phyloP scores from a whole-genome alignment of 1,140 invertebrate species.

The Eumeta japonica region DNA sequence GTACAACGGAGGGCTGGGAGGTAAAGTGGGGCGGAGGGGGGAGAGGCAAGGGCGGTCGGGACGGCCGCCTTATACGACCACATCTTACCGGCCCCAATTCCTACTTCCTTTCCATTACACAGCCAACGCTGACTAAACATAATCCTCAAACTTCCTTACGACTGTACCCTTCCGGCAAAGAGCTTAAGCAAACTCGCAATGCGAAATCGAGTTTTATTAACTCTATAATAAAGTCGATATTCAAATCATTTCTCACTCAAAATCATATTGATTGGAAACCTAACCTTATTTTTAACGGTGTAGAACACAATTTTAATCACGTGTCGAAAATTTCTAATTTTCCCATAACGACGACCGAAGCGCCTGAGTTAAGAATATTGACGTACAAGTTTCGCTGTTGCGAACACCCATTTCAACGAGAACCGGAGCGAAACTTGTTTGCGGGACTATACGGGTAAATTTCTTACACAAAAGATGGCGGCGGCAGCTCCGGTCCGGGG shows the following conservation, averaged over 20 bases:
- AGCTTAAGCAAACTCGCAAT: slow-evolving; percentile 16
- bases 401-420: slow-evolving; percentile 44
- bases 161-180: slow-evolving; percentile 51
- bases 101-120: slow-evolving; percentile 58
- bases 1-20: slow-evolving; percentile 3
- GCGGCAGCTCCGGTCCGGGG: slow-evolving; percentile 6
- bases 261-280: slow-evolving; percentile 16
- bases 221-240: not conserved
- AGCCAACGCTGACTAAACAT: slow-evolving; percentile 52
- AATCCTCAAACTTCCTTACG: slow-evolving; percentile 57
- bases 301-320: not conserved
- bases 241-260: slow-evolving; percentile 8
- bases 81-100: slow-evolving; percentile 55
- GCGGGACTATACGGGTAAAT: slow-evolving; percentile 34
- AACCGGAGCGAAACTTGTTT: slow-evolving; percentile 48
- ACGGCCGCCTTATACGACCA: slow-evolving; percentile 51
- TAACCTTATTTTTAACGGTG: not conserved
- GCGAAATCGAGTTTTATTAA: slow-evolving; percentile 19
- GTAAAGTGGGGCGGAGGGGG: slow-evolving; percentile 10
- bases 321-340: slow-evolving; percentile 42
- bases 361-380: slow-evolving; percentile 51
- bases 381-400: slow-evolving; percentile 48
- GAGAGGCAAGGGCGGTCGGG: slow-evolving; percentile 36
- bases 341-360: slow-evolving; percentile 44
- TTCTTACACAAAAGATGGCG: slow-evolving; percentile 51